A percentile compares a stretch with the other conserved stretches of the same genome.
Conservation (phyloP, 2,113 vertebrate species). For the Scolopax mira region DNA sequence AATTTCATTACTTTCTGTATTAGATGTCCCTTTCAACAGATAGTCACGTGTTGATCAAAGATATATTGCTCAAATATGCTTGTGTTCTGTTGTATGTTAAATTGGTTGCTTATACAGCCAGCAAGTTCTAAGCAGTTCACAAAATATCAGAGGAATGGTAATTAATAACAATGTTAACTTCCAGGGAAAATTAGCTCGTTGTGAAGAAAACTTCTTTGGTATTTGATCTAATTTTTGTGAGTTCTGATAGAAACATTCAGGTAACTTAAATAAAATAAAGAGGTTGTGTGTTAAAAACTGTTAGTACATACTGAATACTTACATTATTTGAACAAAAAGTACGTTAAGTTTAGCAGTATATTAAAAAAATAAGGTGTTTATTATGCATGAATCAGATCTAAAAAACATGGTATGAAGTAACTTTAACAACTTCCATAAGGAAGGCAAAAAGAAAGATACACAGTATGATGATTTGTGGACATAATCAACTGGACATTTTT, state of each 20-base stretch:
- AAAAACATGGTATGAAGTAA: neutral
- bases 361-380: neutral
- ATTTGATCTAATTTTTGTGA: neutral
- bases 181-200: neutral
- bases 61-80: neutral
- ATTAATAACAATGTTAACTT: neutral
- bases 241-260: neutral
- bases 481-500: neutral
- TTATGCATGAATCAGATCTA: neutral
- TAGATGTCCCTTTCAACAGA: neutral
- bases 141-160: neutral
- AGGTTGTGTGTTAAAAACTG: neutral
- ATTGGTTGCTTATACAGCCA: neutral
- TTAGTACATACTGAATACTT: neutral
- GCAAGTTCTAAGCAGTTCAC: neutral
- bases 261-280: neutral
- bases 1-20: neutral
- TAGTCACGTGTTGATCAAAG: neutral
- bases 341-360: neutral
- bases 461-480: neutral
- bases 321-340: neutral
- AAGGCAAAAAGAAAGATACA: constrained; percentile 1
- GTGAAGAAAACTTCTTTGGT: neutral
- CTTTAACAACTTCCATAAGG: neutral
- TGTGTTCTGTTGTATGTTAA: neutral